These are phyloP conservation scores for Lamprotornis superbus DNA, from an alignment of 2,113 vertebrate genomes.

Conservation along the genomic window DNA sequence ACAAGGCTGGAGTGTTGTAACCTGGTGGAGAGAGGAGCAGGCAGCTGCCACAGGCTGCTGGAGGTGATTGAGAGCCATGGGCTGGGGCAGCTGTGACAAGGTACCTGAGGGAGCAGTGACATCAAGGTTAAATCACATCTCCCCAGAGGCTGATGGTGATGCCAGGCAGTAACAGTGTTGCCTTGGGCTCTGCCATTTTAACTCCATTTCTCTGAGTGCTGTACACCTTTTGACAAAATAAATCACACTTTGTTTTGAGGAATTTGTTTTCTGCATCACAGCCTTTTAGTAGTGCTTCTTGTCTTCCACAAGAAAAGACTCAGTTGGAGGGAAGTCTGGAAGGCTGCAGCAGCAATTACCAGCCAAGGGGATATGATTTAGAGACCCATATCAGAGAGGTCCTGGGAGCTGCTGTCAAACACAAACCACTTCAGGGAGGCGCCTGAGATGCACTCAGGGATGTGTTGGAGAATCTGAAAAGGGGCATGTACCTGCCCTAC, in stretches of 20 bases:
- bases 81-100: background rate
- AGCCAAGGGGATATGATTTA: background rate
- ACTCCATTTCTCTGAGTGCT: background rate
- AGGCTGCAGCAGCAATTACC: background rate
- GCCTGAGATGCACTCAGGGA: background rate
- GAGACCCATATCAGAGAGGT: background rate
- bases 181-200: background rate
- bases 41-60: background rate
- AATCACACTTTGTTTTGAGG: background rate
- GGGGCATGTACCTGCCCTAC: background rate
- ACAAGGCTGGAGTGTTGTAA: background rate
- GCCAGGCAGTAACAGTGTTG: background rate
- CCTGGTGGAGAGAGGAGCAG: background rate
- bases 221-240: background rate
- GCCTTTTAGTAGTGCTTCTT: background rate
- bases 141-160: background rate
- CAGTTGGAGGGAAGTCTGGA: background rate
- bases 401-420: background rate
- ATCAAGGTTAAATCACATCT: background rate
- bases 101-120: background rate
- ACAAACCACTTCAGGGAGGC: background rate
- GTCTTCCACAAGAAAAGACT: background rate
- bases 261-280: background rate
- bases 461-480: background rate
- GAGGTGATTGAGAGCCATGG: background rate